Evolutionary conservation across 2,888 invertebrate species (phyloP).

Genomic region (Gastracanthus pulcherrimus): DNA sequence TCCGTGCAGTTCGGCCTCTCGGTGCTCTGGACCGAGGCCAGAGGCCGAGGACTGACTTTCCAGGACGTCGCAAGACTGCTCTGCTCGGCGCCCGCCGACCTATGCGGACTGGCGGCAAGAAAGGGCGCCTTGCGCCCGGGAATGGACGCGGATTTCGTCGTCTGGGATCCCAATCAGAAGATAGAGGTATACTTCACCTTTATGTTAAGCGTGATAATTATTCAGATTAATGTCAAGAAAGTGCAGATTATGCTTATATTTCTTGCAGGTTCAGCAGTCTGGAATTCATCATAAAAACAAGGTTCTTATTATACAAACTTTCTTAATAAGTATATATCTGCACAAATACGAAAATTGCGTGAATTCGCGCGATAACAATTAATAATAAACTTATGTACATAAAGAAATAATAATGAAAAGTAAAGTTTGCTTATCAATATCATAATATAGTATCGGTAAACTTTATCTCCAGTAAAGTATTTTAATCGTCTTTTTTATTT

Average conservation of each 20-base stretch:
- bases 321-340: background rate
- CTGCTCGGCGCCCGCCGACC: slow-evolving; percentile 81
- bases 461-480: no score
- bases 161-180: slow-evolving; percentile 84
- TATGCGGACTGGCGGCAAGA: slow-evolving; percentile 81
- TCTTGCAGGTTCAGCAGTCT: slow-evolving; percentile 74
- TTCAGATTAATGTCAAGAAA: background rate
- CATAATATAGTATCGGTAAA: no score
- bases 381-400: no score
- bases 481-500: no score
- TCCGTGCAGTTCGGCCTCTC: slow-evolving; percentile 86
- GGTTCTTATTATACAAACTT: no score
- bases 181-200: slow-evolving; percentile 78
- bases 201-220: background rate
- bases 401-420: no score
- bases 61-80: slow-evolving; percentile 81
- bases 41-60: slow-evolving; percentile 79
- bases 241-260: background rate
- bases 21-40: slow-evolving; percentile 84
- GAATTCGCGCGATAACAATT: background rate
- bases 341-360: background rate
- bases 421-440: no score
- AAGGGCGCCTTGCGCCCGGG: slow-evolving; percentile 83
- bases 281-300: slow-evolving; percentile 85
- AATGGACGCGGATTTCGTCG: slow-evolving; percentile 85